Conservation (phyloP, 2,888 invertebrate species). For the Leucophenga montana region DNA sequence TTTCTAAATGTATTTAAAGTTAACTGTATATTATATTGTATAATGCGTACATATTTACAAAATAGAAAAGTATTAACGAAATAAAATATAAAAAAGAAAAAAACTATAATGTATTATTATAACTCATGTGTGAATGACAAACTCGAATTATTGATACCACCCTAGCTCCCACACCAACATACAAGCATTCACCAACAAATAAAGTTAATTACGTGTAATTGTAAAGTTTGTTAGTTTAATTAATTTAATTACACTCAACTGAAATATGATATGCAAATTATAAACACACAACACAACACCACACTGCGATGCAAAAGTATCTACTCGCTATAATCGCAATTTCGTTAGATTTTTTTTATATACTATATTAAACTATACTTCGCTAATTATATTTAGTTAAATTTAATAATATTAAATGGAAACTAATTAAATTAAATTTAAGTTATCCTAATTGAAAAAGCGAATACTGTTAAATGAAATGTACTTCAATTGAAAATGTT, state of each 20-base stretch:
- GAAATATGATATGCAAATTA: no score
- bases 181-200: slow-evolving; percentile 22
- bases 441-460: neutral
- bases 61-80: no score
- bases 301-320: no score
- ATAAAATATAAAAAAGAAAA: no score
- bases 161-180: slow-evolving; percentile 1
- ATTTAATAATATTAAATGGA: neutral
- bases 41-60: neutral
- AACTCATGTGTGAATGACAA: neutral
- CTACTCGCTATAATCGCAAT: no score
- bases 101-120: slow-evolving; percentile 27
- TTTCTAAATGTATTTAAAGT: slow-evolving; percentile 35
- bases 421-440: neutral
- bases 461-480: neutral
- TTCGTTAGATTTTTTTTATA: no score
- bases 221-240: slow-evolving; percentile 46
- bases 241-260: slow-evolving; percentile 22
- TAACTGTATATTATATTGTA: slow-evolving; percentile 25
- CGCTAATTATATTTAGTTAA: neutral
- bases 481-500: no score
- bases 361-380: no score
- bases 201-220: slow-evolving; percentile 41
- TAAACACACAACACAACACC: no score
- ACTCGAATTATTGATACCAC: slow-evolving; percentile 2